phyloP scores from a whole-genome alignment of 2,888 invertebrate species.

The Anthoptus insignis region DNA sequence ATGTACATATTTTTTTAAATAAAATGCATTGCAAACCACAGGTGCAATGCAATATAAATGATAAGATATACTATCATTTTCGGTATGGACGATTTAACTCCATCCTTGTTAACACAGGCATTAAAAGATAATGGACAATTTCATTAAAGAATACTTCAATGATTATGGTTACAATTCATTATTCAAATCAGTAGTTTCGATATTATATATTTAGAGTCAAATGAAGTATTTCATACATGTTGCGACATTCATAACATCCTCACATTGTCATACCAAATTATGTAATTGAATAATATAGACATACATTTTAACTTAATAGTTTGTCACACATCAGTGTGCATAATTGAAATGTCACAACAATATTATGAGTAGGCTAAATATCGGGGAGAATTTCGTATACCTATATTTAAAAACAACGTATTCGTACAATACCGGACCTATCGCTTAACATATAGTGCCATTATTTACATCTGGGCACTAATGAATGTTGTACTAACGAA shows the following conservation, averaged over 20 bases:
- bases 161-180: neutral
- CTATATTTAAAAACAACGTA: neutral
- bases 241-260: constrained; percentile 14
- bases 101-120: neutral
- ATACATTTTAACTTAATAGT: neutral
- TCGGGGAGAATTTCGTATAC: neutral
- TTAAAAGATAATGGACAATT: neutral
- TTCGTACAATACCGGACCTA: neutral
- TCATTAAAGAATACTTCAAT: neutral
- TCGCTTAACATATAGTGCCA: neutral
- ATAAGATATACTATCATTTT: neutral
- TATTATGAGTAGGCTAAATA: neutral
- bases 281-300: neutral
- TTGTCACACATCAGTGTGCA: neutral
- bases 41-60: neutral
- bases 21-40: constrained; percentile 10
- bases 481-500: constrained; percentile 29
- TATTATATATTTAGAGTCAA: too few relatives aligned
- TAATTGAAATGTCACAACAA: neutral
- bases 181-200: too few relatives aligned
- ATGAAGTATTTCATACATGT: too few relatives aligned
- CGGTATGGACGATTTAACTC: too few relatives aligned
- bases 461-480: constrained; percentile 22
- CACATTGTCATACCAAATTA: neutral
- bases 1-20: constrained; percentile 26